Conservation (phyloP, 2,888 invertebrate genomes). For the Heliothis peltigera region DNA sequence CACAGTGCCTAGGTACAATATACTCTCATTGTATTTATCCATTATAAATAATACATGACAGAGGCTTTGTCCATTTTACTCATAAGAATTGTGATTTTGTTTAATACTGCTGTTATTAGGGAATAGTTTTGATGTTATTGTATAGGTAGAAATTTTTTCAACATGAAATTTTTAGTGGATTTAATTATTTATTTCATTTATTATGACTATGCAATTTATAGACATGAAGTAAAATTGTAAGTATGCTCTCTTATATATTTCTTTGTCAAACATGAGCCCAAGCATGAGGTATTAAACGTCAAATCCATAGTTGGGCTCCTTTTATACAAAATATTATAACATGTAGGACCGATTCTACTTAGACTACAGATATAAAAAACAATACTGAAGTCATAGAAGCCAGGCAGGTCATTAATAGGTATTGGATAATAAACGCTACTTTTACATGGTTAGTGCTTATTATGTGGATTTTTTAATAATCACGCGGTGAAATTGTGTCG, state of each 20-base stretch:
- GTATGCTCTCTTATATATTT: constrained; percentile 44
- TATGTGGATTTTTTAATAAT: too few relatives aligned
- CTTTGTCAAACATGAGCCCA: too few relatives aligned
- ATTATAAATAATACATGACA: constrained; percentile 51
- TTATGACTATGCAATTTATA: constrained; percentile 28
- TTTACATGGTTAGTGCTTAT: too few relatives aligned
- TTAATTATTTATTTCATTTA: constrained; percentile 42
- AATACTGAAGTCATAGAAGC: constrained; percentile 3
- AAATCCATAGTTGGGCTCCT: too few relatives aligned
- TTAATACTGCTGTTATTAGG: constrained; percentile 60
- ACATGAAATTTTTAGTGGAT: constrained; percentile 41
- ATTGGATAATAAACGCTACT: constrained; percentile 1
- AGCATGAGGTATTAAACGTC: too few relatives aligned
- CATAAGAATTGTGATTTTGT: constrained; percentile 64
- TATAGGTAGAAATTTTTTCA: constrained; percentile 44
- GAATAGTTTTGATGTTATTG: constrained; percentile 45
- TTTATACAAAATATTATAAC: neutral
- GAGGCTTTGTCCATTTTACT: constrained; percentile 59
- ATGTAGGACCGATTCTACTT: neutral
- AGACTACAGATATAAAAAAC: neutral
- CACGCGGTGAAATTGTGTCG: too few relatives aligned
- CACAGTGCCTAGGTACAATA: constrained; percentile 59
- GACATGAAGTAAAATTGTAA: constrained; percentile 9
- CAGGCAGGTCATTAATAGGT: neutral
- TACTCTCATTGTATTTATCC: constrained; percentile 56